Base-by-base conservation (phyloP, 2,888 invertebrate species). In the Eulithis testata region DNA sequence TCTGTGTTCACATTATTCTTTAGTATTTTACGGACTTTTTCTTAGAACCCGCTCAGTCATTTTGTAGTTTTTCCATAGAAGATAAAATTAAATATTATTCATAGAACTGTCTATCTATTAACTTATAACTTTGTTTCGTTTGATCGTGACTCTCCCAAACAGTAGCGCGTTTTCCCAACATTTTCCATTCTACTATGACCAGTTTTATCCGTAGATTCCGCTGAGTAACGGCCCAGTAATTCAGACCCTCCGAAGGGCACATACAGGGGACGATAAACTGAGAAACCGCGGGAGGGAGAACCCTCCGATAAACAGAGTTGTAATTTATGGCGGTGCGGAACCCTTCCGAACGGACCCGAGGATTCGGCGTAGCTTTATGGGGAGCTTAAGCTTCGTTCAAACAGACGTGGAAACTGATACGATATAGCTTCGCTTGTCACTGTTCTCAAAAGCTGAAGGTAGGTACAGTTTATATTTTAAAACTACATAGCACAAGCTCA, bases 261-360 rank as follows among this genome's bases (percentile, higher is more conserved):
- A 85, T 87, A 82, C 84, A 76, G 68, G 90, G 90, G 90, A 86
- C 89, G 90, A 89, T 91, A 91, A 92, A 91, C 91, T 91, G 88
- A 83, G 87, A 90, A 91, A 91, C 91, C 91, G 78, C 89, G 85
- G 86, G 90, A 90, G 93, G 90, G 88, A 63, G 63, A 63, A 49
- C 84, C 85, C 85, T 78, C 82, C 85, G 89, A 90, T 90, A 91
- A 92, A 90, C 91, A 89, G 90, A 85, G 85, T 82, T 77, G 89
- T 91, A 89, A 92, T 92, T 92, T 92, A 92, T 90, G 90, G 63
- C 62, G 88, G 90, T 88, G 85, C 80, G 82, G 75, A 85, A 86
- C 86, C 86, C 86, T 85, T 84, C 76, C 74, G 75, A 82, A 81
- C 75, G 87, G 86, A 85, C 84, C 73, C 55, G 60, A 61, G 50